Base-by-base conservation (phyloP, 2,797 vertebrate genomes). In the Columba guinea region DNA sequence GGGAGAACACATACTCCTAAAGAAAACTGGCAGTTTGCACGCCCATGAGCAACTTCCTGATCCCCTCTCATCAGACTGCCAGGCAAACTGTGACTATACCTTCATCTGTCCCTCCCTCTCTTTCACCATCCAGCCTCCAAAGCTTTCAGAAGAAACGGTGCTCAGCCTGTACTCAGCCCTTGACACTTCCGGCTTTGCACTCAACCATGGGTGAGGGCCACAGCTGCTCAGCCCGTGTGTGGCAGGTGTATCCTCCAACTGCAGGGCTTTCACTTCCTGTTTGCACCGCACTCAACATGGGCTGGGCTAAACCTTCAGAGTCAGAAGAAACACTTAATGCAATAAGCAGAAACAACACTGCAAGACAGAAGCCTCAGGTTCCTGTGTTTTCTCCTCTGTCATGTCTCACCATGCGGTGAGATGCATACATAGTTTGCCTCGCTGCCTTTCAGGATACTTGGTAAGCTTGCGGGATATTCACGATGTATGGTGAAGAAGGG, bases 201-300 rank as follows among this genome's bases (percentile, higher is more conserved):
- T 59, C 81, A 87, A 28, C 74, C 90, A 95, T 6, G 89, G 91
- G 93, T 77, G 83, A 96, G 75, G 58, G 88, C 74, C 83, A 69
- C 95, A 95, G 96, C 93, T 93, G 93, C 96, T 95, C 73, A 88
- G 52, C 64, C 82, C 69, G 80, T 18, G 0, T 44, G 79, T 67
- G 73, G 94, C 97, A 97, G 97, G 97, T 97, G 97, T 96, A 97
- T 97, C 97, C 96, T 97, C 95, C 60, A 81, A 89, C 88, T 80
- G 94, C 73, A 76, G 69, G 88, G 84, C 19, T 96, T 93, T 93
- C 56, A 19, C 96, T 97, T 97, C 97, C 97, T 97, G 97, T 97
- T 97, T 96, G 93, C 86, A 95, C 94, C 85, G 60, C 78, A 81
- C 94, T 71, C 30, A 30, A 51, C 26, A 91, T 55, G 86, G 89